Conservation (phyloP, 2,888 invertebrate genomes). For the Lepeophtheirus nordmannii region DNA sequence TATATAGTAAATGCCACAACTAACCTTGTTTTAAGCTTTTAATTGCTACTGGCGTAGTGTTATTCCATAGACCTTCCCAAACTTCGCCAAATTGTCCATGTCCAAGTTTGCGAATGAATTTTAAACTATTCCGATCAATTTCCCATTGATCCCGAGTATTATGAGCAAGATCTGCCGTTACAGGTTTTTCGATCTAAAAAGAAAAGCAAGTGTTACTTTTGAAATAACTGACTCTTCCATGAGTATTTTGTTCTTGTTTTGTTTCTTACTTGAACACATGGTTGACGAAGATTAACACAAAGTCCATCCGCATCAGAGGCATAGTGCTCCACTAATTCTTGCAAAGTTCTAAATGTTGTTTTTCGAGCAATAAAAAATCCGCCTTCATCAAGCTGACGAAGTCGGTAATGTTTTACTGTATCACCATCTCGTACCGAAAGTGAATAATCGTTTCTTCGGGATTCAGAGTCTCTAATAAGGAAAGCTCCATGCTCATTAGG, state of each 20-base stretch:
- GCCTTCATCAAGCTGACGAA: conserved; percentile 90
- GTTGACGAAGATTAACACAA: conserved; percentile 88
- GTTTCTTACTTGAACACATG: conserved; percentile 72
- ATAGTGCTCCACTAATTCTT: conserved; percentile 94
- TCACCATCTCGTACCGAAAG: conserved; percentile 98
- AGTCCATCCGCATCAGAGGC: conserved; percentile 96
- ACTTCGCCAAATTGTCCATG: conserved; percentile 46
- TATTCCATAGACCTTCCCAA: conserved; percentile 45
- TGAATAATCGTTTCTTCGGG: conserved; percentile 94
- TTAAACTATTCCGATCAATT: conserved; percentile 39
- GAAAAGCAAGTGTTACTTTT: conserved; percentile 25
- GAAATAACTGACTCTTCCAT: neutral
- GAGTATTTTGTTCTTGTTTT: neutral
- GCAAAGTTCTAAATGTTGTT: conserved; percentile 86
- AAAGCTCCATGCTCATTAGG: conserved; percentile 99
- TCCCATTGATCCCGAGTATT: conserved; percentile 43
- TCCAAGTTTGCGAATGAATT: conserved; percentile 41
- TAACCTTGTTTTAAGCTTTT: conserved; percentile 41
- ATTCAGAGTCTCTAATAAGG: conserved; percentile 95
- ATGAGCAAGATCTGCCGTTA: conserved; percentile 42
- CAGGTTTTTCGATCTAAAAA: conserved; percentile 38
- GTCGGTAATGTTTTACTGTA: conserved; percentile 97
- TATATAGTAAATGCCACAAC: neutral
- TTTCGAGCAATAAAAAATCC: conserved; percentile 97
- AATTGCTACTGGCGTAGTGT: conserved; percentile 43